Base-by-base conservation (phyloP, 2,797 vertebrate genomes). In the Apogon talboti region DNA sequence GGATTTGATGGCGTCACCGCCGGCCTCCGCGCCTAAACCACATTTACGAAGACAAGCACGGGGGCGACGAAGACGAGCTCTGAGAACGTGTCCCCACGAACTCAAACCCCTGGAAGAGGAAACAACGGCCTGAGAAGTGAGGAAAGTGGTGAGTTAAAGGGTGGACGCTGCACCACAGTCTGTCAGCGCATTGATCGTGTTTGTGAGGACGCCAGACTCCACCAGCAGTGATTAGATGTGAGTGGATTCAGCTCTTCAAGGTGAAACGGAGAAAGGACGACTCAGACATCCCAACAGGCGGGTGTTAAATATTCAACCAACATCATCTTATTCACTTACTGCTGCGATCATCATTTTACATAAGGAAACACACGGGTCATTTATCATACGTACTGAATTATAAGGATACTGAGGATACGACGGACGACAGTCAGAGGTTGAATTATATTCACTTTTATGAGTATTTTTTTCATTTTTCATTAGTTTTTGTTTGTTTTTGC, bases 11-110 rank as follows among this genome's bases (percentile, higher is more conserved):
- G 4, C 3, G 44, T 68, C 54, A 66, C 66, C 38, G 47, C 61
- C 47, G 66, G 63, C 46, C 35, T 66, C 33, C 21, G 63, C 33
- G 38, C 66, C 66, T 69, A 72, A 78, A 84, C 68, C 48, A 42
- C 63, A 48, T 75, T 57, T 28, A 45, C 37, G 45, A 24, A 57
- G 49, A 57, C 49, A 24, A 2, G 28, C 12, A 38, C 1, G 4
- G 11, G 51, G 46, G 66, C 16, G 63, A 58, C 15, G 18, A 45
- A 52, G 40, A 45, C 12, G 4, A 53, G 43, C 18, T 73, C 12
- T 53, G 46, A 67, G 70, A 70, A 63, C 6, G 55, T 41, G 42
- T 55, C 46, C 24, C 9, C n/a, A n/a, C n/a, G n/a, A n/a, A n/a
- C n/a, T n/a, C n/a, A n/a, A n/a, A n/a, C n/a, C n/a, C n/a, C n/a